A percentile compares a stretch with the other conserved stretches of the same genome.
These are phyloP conservation scores for Caretta caretta DNA, from an alignment of 2,113 vertebrate species.

Conservation along the genomic window DNA sequence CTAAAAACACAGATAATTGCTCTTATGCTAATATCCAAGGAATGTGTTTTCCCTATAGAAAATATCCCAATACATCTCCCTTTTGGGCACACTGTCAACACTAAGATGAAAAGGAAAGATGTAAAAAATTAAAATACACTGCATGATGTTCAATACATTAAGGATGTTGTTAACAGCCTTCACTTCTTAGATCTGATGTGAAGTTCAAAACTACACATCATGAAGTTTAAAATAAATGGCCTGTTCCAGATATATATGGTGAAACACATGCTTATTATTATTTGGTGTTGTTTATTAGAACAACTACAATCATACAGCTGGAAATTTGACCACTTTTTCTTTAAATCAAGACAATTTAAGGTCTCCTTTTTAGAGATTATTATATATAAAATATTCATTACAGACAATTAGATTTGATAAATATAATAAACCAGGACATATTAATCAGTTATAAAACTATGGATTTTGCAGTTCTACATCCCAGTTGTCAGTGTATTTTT, in stretches of 20 bases:
- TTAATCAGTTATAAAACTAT: slow-evolving; percentile 38
- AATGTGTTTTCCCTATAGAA: neutral
- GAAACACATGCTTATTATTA: neutral
- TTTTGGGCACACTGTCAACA: neutral
- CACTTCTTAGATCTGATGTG: neutral
- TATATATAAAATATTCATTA: slow-evolving; percentile 36
- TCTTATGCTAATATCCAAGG: neutral
- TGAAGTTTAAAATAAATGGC: neutral
- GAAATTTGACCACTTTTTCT: slow-evolving; percentile 5
- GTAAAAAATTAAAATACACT: slow-evolving; percentile 6
- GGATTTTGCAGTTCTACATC: slow-evolving; percentile 41
- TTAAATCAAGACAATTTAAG: slow-evolving; percentile 43
- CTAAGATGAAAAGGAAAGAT: neutral
- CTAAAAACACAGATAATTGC: neutral
- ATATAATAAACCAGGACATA: slow-evolving; percentile 21
- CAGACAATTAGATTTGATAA: slow-evolving; percentile 38
- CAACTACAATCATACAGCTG: neutral
- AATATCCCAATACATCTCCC: neutral
- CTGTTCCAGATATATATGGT: neutral
- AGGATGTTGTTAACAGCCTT: neutral
- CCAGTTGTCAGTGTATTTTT: neutral
- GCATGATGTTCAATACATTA: neutral
- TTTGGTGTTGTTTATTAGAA: neutral
- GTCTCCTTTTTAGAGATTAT: slow-evolving; percentile 9
- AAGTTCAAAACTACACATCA: neutral